Conservation (phyloP, 2,113 vertebrate species). For the Amazona vittata region DNA sequence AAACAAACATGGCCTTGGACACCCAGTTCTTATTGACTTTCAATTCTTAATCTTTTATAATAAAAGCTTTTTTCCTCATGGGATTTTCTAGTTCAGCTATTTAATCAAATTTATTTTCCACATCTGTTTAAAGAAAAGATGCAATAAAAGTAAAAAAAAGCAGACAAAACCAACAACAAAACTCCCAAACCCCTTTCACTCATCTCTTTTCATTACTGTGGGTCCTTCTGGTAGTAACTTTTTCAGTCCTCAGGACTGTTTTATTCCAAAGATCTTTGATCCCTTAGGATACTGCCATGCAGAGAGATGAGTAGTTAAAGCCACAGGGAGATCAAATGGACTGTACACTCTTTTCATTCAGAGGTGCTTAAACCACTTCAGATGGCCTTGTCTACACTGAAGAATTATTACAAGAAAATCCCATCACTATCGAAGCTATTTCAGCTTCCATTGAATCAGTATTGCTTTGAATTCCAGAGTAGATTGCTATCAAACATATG, state of each 20-base stretch:
- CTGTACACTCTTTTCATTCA: neutral
- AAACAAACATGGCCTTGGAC: neutral
- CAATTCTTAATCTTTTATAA: neutral
- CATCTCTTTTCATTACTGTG: neutral
- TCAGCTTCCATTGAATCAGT: neutral
- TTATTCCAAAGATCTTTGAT: neutral
- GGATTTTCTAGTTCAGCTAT: neutral
- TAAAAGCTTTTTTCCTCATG: neutral
- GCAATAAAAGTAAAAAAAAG: neutral
- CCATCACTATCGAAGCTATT: neutral
- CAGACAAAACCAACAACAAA: neutral
- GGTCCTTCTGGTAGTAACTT: neutral
- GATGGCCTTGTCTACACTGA: neutral
- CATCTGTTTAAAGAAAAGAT: neutral
- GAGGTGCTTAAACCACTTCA: neutral
- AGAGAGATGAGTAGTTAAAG: neutral
- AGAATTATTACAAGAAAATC: constrained; percentile 7
- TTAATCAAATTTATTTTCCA: neutral
- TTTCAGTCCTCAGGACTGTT: neutral
- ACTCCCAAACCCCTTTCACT: neutral
- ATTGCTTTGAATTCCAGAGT: neutral
- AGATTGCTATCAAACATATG: neutral
- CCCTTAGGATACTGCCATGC: neutral
- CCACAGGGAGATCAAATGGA: constrained; percentile 2
- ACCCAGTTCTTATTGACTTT: neutral